phyloP scores from a whole-genome alignment of 2,797 vertebrate species.

The Acrossocheilus fasciatus region DNA sequence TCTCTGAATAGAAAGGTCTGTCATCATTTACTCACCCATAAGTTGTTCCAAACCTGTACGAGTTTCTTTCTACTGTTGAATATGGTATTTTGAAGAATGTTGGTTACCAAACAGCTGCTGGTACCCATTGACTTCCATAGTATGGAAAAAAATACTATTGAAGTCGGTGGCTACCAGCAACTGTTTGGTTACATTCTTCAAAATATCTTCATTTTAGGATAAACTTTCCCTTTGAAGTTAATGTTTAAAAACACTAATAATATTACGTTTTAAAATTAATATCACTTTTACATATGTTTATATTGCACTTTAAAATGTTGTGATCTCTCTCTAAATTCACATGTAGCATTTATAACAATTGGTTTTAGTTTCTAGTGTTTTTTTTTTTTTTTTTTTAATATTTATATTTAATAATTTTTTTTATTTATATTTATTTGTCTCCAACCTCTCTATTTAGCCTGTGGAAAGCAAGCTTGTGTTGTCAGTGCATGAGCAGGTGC shows the following conservation, averaged over 20 bases:
- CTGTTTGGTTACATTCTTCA: not conserved
- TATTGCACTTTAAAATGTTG: not conserved
- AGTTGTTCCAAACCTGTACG: not conserved
- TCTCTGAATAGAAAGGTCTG: not conserved
- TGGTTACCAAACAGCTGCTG: too few relatives aligned
- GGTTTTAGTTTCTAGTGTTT: not conserved
- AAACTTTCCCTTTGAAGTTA: not conserved
- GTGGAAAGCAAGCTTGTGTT: slow-evolving; percentile 29
- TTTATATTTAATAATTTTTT: too few relatives aligned
- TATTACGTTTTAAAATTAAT: not conserved
- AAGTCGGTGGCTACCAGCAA: not conserved
- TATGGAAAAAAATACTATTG: not conserved
- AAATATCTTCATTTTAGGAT: not conserved
- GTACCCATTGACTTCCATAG: not conserved
- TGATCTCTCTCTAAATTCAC: not conserved
- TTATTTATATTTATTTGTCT: not conserved
- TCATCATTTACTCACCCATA: not conserved
- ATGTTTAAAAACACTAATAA: not conserved
- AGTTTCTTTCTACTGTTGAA: not conserved
- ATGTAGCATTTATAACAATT: not conserved
- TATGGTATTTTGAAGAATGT: not conserved
- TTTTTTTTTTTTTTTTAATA: too few relatives aligned
- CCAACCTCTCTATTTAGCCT: slow-evolving; percentile 59
- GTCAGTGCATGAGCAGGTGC: slow-evolving; percentile 51
- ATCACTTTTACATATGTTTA: not conserved